A percentile compares a stretch with the other conserved stretches of the same genome.
phyloP scores from a whole-genome alignment of 2,797 vertebrate genomes.

The Enteromius fasciolatus region DNA sequence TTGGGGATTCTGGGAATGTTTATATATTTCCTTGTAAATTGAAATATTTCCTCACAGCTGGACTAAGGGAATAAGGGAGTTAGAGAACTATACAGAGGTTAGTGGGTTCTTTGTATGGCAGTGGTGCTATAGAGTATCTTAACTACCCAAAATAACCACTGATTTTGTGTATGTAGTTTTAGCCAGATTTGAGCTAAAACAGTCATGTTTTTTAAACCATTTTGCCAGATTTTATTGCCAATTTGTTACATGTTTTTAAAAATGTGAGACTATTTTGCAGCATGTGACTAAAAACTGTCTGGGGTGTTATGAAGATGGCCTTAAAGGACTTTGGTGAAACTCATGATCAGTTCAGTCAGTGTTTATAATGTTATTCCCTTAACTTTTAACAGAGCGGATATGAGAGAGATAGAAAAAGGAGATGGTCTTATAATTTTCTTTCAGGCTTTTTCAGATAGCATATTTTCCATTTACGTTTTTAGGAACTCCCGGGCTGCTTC shows the following conservation, averaged over 20 bases:
- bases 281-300: neutral
- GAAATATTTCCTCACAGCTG: neutral
- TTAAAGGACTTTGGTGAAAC: conserved; percentile 8
- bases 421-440: conserved; percentile 22
- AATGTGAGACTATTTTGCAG: neutral
- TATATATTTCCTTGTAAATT: too few species aligned
- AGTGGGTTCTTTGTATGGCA: too few species aligned
- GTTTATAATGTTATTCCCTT: conserved; percentile 23
- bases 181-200: neutral
- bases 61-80: too few species aligned
- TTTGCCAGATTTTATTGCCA: neutral
- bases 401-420: neutral
- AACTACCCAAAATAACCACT: too few species aligned
- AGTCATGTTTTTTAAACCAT: neutral
- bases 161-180: too few species aligned
- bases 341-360: neutral
- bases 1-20: too few species aligned
- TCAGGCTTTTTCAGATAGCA: conserved; percentile 1
- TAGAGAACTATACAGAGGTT: too few species aligned
- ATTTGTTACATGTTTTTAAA: neutral
- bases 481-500: neutral
- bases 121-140: too few species aligned
- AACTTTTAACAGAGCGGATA: neutral
- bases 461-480: conserved; percentile 25
- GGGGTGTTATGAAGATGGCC: neutral